Base-by-base conservation (phyloP, 2,888 invertebrate genomes). In the Dorcus parallelipipedus region DNA sequence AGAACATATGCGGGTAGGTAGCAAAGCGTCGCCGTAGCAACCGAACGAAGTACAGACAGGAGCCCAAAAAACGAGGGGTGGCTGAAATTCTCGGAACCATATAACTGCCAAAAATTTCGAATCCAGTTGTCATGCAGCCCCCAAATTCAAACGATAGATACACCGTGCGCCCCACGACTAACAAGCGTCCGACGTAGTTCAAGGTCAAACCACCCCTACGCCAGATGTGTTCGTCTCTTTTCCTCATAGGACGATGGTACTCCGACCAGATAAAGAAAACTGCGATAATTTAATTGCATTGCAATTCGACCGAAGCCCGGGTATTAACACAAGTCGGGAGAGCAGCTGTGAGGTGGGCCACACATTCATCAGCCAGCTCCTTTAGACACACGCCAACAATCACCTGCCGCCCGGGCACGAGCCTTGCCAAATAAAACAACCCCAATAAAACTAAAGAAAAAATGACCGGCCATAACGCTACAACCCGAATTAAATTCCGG, bases 381-480 rank as follows among this genome's bases (percentile, higher is more conserved):
- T 67, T 75, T 77, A 81, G 81, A 81, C 79, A 79, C 72, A 78
- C 79, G 78, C 77, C 78, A 77, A 76, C 80, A 76, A 75, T 79
- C 79, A 78, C 74, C 74, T 78, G 66, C 66, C 66, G 60, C 56
- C 60, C 61, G 67, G 58, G 67, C 68, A 68, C 67, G 67, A 67
- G 67, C 64, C 64, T 60, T 61, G 63, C 63, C 64, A 64, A 68
- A 69, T 67, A 68, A 69, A 69, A 68, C 69, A 69, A 69, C 69
- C 69, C 69, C 67, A 56, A 52, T 56, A 56, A 56, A 56, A 56
- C 47, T 47, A 54, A 52, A 48, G 56, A 56, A 56, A 56, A 56
- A 56, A 52, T 56, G 50, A 56, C 56, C 50, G 51, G 47, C 51
- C 56, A 56, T 56, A 51, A 56, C 56, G 47, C 52, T 56, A 56